These are phyloP conservation scores for Trichonephila clavipes DNA, from an alignment of 1,140 invertebrate species.

Conservation along the genomic window DNA sequence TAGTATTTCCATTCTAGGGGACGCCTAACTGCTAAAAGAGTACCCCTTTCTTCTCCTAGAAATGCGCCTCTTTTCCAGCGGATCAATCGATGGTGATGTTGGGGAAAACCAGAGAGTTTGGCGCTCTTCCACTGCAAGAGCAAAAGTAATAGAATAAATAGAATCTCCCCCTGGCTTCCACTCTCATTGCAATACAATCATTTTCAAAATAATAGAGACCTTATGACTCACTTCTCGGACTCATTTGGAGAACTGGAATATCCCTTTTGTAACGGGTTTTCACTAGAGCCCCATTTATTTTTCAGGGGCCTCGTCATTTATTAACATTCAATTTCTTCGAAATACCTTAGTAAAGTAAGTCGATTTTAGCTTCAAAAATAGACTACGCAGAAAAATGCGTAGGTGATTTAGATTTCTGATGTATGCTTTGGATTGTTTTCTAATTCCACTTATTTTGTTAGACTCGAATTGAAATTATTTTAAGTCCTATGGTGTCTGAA, in stretches of 20 bases:
- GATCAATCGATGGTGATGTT: background rate
- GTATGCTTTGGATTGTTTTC: too few relatives aligned
- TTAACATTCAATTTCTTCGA: too few relatives aligned
- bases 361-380: too few relatives aligned
- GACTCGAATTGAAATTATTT: too few relatives aligned
- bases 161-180: background rate
- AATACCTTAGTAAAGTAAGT: too few relatives aligned
- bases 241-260: background rate
- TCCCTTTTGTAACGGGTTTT: background rate
- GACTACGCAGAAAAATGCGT: too few relatives aligned
- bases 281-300: background rate
- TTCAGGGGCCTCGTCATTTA: background rate
- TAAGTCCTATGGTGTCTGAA: too few relatives aligned
- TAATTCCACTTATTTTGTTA: too few relatives aligned
- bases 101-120: slow-evolving; percentile 9
- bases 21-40: background rate
- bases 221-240: background rate
- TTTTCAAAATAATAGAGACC: slow-evolving; percentile 52
- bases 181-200: slow-evolving; percentile 19
- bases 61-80: background rate
- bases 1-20: background rate
- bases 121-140: background rate
- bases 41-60: background rate
- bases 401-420: too few relatives aligned
- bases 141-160: slow-evolving; percentile 15